Conservation (phyloP, 2,888 invertebrate genomes). For the Stictocephala bisonia region DNA sequence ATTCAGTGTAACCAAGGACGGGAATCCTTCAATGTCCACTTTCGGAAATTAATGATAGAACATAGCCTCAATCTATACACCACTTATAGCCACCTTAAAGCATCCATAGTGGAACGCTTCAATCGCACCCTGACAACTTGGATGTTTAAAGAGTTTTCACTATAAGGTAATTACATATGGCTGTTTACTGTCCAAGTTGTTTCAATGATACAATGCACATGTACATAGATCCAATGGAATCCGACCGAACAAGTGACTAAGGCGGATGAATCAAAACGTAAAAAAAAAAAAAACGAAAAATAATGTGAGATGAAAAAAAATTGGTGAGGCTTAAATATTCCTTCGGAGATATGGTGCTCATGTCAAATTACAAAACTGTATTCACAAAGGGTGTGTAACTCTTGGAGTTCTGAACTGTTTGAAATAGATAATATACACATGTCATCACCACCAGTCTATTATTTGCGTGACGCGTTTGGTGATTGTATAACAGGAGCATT, state of each 20-base stretch:
- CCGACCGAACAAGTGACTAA: slow-evolving; percentile 60
- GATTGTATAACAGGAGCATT: too few relatives aligned
- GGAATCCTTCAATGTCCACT: slow-evolving; percentile 60
- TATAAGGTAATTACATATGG: slow-evolving; percentile 54
- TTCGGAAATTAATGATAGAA: slow-evolving; percentile 58
- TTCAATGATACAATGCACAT: slow-evolving; percentile 60
- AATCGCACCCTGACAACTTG: slow-evolving; percentile 56
- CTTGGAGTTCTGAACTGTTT: too few relatives aligned
- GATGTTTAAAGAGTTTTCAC: slow-evolving; percentile 51
- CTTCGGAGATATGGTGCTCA: too few relatives aligned
- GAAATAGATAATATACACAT: too few relatives aligned
- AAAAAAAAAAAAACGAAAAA: too few relatives aligned
- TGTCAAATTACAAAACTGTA: too few relatives aligned
- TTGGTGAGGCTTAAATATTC: too few relatives aligned
- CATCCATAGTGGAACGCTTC: slow-evolving; percentile 60
- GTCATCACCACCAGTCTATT: too few relatives aligned
- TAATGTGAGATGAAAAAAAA: too few relatives aligned
- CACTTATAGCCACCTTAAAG: slow-evolving; percentile 59
- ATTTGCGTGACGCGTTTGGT: too few relatives aligned
- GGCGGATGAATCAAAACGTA: too few relatives aligned
- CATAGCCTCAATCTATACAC: slow-evolving; percentile 49
- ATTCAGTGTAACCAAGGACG: slow-evolving; percentile 60
- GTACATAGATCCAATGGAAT: slow-evolving; percentile 62
- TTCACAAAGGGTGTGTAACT: too few relatives aligned
- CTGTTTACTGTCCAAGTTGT: slow-evolving; percentile 54